Conservation (phyloP, 2,113 vertebrate species). For the Apteryx owenii region DNA sequence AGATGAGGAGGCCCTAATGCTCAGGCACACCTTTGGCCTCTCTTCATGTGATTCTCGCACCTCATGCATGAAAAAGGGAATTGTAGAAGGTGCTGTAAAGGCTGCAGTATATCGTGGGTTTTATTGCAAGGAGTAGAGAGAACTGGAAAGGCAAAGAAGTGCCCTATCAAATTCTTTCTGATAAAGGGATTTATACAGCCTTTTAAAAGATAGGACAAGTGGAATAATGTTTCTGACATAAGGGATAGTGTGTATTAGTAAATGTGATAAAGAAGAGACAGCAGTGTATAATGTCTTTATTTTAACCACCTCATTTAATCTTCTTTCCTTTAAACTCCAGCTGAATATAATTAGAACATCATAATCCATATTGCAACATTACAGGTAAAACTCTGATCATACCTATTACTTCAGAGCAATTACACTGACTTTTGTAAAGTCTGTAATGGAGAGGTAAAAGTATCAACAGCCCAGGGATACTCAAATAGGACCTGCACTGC, state of each 20-base stretch:
- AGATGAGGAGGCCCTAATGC: neutral
- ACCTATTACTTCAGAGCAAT: neutral
- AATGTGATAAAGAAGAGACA: neutral
- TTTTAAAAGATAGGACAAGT: slow-evolving; percentile 24
- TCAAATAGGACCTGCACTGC: neutral
- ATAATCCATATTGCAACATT: neutral
- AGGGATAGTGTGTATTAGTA: neutral
- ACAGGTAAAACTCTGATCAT: neutral
- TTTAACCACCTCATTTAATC: neutral
- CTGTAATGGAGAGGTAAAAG: neutral
- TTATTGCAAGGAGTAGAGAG: neutral
- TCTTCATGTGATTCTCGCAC: neutral
- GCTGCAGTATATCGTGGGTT: neutral
- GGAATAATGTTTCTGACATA: neutral
- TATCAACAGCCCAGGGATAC: neutral
- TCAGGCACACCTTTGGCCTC: neutral
- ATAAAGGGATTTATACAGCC: neutral
- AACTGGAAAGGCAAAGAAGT: neutral
- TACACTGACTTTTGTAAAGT: neutral
- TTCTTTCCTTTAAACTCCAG: neutral
- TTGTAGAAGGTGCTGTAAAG: neutral
- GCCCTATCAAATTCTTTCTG: neutral
- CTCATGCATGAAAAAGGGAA: neutral
- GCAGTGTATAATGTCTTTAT: neutral
- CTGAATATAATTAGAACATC: neutral